phyloP scores from a whole-genome alignment of 2,797 vertebrate species.

The Malurus leucopterus region DNA sequence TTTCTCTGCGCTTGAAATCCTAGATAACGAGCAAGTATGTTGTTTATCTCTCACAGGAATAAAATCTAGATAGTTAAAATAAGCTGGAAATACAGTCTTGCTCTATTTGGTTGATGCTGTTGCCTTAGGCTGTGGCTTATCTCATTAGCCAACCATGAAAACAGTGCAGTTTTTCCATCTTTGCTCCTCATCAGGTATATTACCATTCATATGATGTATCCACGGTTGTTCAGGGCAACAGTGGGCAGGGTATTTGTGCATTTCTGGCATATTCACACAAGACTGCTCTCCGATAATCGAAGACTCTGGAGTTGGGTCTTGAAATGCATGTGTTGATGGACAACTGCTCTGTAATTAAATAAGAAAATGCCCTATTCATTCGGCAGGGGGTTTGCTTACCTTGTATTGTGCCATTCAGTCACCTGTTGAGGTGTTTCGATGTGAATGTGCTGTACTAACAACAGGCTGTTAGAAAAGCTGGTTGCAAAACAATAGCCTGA shows the following conservation, averaged over 20 bases:
- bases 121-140: not conserved
- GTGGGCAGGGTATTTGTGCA: not conserved
- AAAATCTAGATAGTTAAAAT: not conserved
- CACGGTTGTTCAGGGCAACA: not conserved
- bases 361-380: not conserved
- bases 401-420: not conserved
- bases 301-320: not conserved
- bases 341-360: not conserved
- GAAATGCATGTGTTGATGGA: not conserved
- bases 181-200: not conserved
- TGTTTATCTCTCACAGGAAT: not conserved
- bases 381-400: not conserved
- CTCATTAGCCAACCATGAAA: not conserved
- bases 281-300: not conserved
- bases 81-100: not conserved
- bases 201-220: not conserved
- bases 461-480: not conserved
- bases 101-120: not conserved
- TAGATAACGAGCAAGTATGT: not conserved
- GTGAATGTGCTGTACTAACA: not conserved
- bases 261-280: not conserved
- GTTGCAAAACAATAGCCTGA: slow-evolving; percentile 7
- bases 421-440: not conserved
- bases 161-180: not conserved
- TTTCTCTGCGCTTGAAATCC: not conserved